Conservation (phyloP, 2,797 vertebrate genomes). For the Melanotaenia pygmaea region DNA sequence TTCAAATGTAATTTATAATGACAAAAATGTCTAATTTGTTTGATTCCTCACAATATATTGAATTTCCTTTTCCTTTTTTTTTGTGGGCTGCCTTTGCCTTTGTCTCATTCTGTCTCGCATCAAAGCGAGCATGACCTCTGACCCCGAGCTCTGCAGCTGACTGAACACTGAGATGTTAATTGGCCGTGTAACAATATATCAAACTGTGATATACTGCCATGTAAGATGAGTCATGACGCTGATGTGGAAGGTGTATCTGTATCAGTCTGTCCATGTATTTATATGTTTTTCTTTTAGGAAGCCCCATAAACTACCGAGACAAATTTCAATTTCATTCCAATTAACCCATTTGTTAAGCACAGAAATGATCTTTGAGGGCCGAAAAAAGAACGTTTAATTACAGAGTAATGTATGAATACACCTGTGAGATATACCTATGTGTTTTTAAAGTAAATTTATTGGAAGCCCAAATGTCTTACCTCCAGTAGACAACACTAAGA, state of each 20-base stretch:
- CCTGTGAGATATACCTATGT: background rate
- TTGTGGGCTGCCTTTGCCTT: slow-evolving; percentile 21
- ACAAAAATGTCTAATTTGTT: slow-evolving; percentile 34
- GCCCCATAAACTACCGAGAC: background rate
- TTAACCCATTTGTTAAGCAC: too few species aligned
- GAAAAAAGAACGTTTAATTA: background rate
- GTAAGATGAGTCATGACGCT: slow-evolving; percentile 39
- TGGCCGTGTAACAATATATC: slow-evolving; percentile 69
- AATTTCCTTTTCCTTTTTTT: slow-evolving; percentile 16
- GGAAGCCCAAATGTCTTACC: background rate
- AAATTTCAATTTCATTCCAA: background rate
- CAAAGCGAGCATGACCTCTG: slow-evolving; percentile 52
- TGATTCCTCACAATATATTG: slow-evolving; percentile 31
- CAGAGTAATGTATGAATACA: background rate
- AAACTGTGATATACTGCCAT: slow-evolving; percentile 61
- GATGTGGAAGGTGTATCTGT: background rate
- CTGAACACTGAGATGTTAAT: slow-evolving; percentile 72
- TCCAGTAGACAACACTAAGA: background rate
- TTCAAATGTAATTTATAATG: slow-evolving; percentile 40
- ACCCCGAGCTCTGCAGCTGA: slow-evolving; percentile 66
- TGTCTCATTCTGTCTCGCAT: slow-evolving; percentile 39
- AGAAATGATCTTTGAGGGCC: too few species aligned
- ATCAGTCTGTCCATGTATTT: background rate
- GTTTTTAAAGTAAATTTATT: background rate
- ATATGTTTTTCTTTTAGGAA: background rate